A percentile compares a stretch with the other conserved stretches of the same genome.
Conservation (phyloP, 2,797 vertebrate genomes). For the Mycteria americana region DNA sequence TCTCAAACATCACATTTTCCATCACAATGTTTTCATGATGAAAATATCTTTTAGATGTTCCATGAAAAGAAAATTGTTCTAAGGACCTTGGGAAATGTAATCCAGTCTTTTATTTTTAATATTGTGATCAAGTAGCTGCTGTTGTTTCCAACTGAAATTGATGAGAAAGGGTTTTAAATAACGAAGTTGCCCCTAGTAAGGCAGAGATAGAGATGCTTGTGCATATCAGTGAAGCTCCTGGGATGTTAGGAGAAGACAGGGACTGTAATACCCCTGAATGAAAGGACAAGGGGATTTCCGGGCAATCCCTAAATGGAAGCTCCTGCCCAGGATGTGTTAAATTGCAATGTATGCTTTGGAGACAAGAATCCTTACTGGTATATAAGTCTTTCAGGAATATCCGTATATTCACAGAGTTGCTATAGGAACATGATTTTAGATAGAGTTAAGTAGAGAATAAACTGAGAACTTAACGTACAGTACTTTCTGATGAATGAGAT, state of each 20-base stretch:
- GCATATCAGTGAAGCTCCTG: neutral
- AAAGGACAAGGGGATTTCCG: neutral
- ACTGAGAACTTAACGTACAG: neutral
- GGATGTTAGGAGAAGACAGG: neutral
- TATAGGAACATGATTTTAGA: constrained; percentile 45
- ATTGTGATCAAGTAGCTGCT: neutral
- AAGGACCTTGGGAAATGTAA: neutral
- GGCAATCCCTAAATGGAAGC: neutral
- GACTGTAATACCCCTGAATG: neutral
- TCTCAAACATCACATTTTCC: neutral
- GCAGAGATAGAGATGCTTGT: neutral
- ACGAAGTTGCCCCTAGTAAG: neutral
- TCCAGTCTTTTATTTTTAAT: neutral
- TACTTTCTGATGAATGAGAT: neutral
- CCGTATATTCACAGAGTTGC: constrained; percentile 21
- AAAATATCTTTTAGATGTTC: neutral
- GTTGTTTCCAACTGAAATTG: neutral
- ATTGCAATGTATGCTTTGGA: neutral
- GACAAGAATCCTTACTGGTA: neutral
- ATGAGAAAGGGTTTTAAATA: neutral
- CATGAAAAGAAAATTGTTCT: neutral
- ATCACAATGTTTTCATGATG: neutral
- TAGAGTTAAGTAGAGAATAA: constrained; percentile 1
- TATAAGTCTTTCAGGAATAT: neutral
- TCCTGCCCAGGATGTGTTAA: neutral